Percentiles rank a stretch among this genome's conserved stretches.
Evolutionary conservation across 2,888 invertebrate genomes (phyloP).

Genomic region (Ochropleura leucogaster): DNA sequence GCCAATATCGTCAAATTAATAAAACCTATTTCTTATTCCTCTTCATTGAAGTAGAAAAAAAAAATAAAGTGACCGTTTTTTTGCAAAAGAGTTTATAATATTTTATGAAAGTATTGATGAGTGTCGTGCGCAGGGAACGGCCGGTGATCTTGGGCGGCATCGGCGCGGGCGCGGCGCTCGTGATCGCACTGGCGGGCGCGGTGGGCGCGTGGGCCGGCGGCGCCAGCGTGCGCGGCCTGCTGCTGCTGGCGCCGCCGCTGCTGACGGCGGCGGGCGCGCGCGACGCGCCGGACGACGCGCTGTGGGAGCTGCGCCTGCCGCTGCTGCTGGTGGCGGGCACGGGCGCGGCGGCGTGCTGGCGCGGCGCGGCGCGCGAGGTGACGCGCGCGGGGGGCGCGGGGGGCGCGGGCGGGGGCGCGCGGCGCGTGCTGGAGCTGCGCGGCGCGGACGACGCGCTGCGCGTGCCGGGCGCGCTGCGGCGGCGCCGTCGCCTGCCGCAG

Average conservation of each 20-base stretch:
- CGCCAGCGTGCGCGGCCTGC: slow-evolving; percentile 85
- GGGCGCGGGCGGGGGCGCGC: slow-evolving; percentile 90
- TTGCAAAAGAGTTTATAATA: too few relatives aligned
- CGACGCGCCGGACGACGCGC: slow-evolving; percentile 91
- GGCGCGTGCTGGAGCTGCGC: slow-evolving; percentile 91
- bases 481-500: slow-evolving; percentile 92
- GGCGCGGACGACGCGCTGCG: slow-evolving; percentile 93
- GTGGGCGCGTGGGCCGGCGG: slow-evolving; percentile 63
- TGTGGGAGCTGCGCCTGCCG: slow-evolving; percentile 72
- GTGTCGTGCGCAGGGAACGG: slow-evolving; percentile 30
- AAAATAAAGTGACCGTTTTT: too few relatives aligned
- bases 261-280: slow-evolving; percentile 92
- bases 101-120: not conserved
- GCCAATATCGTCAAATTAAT: too few relatives aligned
- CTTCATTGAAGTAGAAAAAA: too few relatives aligned
- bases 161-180: slow-evolving; percentile 42
- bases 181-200: slow-evolving; percentile 36
- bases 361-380: slow-evolving; percentile 76
- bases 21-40: too few relatives aligned
- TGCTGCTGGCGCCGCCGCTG: slow-evolving; percentile 93
- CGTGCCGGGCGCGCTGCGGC: slow-evolving; percentile 90
- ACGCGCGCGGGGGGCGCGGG: slow-evolving; percentile 87
- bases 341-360: slow-evolving; percentile 92
- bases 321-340: slow-evolving; percentile 91
- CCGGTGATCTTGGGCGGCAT: slow-evolving; percentile 43